These are phyloP conservation scores for Thereva nobilitata DNA, from an alignment of 2,888 invertebrate genomes.

Conservation along the genomic window DNA sequence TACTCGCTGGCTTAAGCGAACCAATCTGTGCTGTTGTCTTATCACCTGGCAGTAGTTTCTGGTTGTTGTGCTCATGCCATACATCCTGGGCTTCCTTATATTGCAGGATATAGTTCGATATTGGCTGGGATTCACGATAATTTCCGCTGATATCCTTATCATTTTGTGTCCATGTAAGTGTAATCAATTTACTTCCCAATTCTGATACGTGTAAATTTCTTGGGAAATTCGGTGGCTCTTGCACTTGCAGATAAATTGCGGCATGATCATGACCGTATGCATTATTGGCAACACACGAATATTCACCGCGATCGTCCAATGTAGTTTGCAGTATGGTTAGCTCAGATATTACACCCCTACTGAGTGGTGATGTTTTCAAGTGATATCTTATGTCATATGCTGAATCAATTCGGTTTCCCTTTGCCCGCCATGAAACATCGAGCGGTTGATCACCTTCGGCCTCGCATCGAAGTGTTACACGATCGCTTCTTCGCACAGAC, in stretches of 20 bases:
- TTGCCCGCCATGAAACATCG: constrained; percentile 61
- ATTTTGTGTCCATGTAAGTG: constrained; percentile 63
- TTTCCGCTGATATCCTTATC: constrained; percentile 55
- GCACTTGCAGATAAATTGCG: constrained; percentile 58
- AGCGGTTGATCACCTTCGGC: constrained; percentile 62
- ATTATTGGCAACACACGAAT: constrained; percentile 66
- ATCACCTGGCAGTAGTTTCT: constrained; percentile 62
- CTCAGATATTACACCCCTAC: constrained; percentile 61
- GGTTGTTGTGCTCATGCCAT: constrained; percentile 64
- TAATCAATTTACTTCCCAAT: constrained; percentile 63
- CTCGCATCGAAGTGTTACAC: constrained; percentile 60
- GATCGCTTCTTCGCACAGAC: constrained; percentile 61
- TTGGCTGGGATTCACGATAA: constrained; percentile 59
- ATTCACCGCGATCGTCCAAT: constrained; percentile 63
- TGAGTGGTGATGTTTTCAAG: constrained; percentile 55
- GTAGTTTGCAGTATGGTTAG: constrained; percentile 62
- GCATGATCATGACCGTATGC: constrained; percentile 65
- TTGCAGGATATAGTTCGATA: constrained; percentile 64
- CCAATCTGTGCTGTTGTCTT: constrained; percentile 62
- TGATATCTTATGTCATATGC: constrained; percentile 60
- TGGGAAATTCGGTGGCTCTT: constrained; percentile 68
- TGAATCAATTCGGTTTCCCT: constrained; percentile 60
- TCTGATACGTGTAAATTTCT: constrained; percentile 63
- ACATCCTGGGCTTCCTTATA: constrained; percentile 65
- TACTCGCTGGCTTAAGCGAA: constrained; percentile 63